Conservation (phyloP, 1,140 invertebrate genomes). For the Drosophila cardini region DNA sequence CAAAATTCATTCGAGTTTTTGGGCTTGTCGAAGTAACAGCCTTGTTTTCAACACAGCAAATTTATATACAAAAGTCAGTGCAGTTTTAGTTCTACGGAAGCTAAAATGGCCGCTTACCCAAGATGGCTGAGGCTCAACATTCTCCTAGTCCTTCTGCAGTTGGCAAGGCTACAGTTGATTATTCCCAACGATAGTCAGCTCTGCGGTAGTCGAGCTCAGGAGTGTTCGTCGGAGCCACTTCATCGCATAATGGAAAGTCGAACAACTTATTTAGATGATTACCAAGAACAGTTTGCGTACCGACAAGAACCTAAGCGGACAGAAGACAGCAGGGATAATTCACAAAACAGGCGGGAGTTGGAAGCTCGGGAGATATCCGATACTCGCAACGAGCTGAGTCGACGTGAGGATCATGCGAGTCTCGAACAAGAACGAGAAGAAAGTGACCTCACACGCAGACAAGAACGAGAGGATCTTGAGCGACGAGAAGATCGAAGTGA, state of each 20-base stretch:
- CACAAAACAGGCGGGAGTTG: not conserved
- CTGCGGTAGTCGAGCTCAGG: slow-evolving; percentile 10
- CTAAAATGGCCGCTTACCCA: slow-evolving; percentile 46
- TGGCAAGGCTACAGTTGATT: slow-evolving; percentile 31
- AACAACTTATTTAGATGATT: slow-evolving; percentile 41
- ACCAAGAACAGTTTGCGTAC: slow-evolving; percentile 70
- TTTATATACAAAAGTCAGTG: not conserved
- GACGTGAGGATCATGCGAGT: not conserved
- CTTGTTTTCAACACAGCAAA: not conserved
- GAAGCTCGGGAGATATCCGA: not conserved
- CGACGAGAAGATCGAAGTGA: slow-evolving; percentile 15
- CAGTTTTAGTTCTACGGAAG: not conserved
- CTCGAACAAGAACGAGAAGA: not conserved
- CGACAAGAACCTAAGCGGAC: slow-evolving; percentile 48
- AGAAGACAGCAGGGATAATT: not conserved
- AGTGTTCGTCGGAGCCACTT: slow-evolving; percentile 13
- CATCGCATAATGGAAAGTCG: slow-evolving; percentile 34
- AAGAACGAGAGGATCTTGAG: not conserved
- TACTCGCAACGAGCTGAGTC: not conserved
- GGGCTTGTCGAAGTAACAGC: slow-evolving; percentile 47
- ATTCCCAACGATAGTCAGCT: slow-evolving; percentile 13
- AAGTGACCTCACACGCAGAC: not conserved
- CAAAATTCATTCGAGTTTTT: slow-evolving; percentile 59
- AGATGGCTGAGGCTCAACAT: slow-evolving; percentile 54
- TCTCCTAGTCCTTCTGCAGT: slow-evolving; percentile 53